phyloP scores from a whole-genome alignment of 2,888 invertebrate genomes.

The Cheilosia vulpina region DNA sequence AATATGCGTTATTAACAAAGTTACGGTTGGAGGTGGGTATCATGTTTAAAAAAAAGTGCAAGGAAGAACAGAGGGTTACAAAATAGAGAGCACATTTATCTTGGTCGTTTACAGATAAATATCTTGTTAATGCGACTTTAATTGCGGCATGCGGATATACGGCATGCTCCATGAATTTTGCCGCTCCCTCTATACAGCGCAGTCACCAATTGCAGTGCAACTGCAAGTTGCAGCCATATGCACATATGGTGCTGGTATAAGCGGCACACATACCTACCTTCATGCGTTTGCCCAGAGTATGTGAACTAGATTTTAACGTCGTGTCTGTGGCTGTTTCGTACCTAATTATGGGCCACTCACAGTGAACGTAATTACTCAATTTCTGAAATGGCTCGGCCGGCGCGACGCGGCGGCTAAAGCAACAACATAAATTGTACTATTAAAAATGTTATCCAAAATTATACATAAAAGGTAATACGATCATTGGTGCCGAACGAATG shows the following conservation, averaged over 20 bases:
- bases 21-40: constrained; percentile 51
- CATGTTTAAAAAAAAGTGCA: constrained; percentile 7
- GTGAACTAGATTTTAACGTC: constrained; percentile 11
- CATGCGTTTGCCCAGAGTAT: not conserved
- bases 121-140: constrained; percentile 78
- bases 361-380: constrained; percentile 39
- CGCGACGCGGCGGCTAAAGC: too few species aligned
- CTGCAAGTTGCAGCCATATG: constrained; percentile 22
- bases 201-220: constrained; percentile 17
- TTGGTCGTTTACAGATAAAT: constrained; percentile 75
- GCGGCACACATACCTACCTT: not conserved
- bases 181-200: constrained; percentile 45
- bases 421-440: not conserved
- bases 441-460: too few species aligned
- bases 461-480: too few species aligned
- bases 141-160: constrained; percentile 77
- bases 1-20: constrained; percentile 62
- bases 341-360: constrained; percentile 2
- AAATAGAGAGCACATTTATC: constrained; percentile 56
- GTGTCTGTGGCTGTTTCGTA: not conserved
- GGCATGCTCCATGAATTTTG: constrained; percentile 62
- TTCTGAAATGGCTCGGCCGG: constrained; percentile 1
- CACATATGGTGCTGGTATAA: constrained; percentile 16
- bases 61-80: constrained; percentile 45
- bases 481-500: too few species aligned